A percentile compares a stretch with the other conserved stretches of the same genome.
These are phyloP conservation scores for Linurgus olivaceus DNA, from an alignment of 2,797 vertebrate genomes.

Conservation along the genomic window DNA sequence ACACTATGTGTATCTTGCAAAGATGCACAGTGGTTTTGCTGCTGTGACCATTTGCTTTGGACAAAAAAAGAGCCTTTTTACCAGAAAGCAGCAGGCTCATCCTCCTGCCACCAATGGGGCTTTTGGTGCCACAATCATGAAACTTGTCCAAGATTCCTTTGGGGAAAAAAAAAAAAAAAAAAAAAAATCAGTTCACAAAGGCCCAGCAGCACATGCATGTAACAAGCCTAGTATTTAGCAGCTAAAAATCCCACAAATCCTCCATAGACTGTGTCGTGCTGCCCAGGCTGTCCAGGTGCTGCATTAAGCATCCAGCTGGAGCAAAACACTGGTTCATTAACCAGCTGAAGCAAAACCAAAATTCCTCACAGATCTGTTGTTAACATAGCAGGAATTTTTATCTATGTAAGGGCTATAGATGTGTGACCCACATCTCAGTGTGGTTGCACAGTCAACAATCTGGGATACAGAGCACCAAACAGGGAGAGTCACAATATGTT, in stretches of 20 bases:
- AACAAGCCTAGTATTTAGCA: not conserved
- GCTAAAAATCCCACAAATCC: not conserved
- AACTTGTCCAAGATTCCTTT: not conserved
- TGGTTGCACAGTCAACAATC: not conserved
- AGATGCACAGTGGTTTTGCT: not conserved
- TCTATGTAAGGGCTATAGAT: not conserved
- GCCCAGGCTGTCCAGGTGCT: not conserved
- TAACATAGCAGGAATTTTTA: not conserved
- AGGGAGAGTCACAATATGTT: not conserved
- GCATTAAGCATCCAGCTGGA: not conserved
- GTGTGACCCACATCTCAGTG: rapidly evolving
- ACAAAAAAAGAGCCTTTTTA: not conserved
- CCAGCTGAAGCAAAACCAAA: not conserved
- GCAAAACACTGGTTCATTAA: not conserved
- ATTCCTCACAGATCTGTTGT: not conserved
- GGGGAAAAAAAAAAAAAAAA: not conserved
- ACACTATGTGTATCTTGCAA: not conserved
- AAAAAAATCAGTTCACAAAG: not conserved
- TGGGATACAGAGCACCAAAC: not conserved
- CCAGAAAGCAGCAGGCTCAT: not conserved
- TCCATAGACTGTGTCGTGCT: rapidly evolving
- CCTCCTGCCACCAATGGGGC: not conserved
- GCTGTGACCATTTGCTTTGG: not conserved
- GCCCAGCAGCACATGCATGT: not conserved
- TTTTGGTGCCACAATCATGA: not conserved